phyloP scores from a whole-genome alignment of 2,888 invertebrate species.

The Dilophus febrilis region DNA sequence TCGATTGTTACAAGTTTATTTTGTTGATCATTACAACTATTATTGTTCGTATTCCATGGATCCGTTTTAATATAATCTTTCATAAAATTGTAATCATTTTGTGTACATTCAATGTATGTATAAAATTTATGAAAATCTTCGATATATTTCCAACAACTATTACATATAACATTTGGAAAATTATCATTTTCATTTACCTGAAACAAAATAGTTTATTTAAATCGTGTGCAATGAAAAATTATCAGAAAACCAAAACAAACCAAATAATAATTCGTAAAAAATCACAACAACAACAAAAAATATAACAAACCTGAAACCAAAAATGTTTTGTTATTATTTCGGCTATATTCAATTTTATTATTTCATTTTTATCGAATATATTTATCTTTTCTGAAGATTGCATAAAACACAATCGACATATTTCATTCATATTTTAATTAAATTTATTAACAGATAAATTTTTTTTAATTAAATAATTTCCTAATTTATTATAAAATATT shows the following conservation, averaged over 20 bases:
- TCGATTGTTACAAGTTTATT: background rate
- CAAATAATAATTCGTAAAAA: no score
- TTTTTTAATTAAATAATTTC: no score
- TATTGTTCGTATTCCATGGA: background rate
- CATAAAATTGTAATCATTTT: background rate
- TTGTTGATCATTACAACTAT: background rate
- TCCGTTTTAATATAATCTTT: background rate
- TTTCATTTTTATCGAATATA: no score
- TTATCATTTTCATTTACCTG: slow-evolving; percentile 21
- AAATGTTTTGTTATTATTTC: slow-evolving; percentile 22
- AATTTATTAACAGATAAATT: no score
- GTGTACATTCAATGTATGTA: slow-evolving; percentile 5
- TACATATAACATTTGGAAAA: slow-evolving; percentile 23
- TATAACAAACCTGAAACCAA: slow-evolving; percentile 28
- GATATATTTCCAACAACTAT: slow-evolving; percentile 23
- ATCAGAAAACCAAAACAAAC: no score
- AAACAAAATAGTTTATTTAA: background rate
- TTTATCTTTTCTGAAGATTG: no score
- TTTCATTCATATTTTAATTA: no score
- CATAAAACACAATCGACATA: no score
- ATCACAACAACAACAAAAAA: no score
- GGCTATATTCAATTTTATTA: slow-evolving; percentile 19
- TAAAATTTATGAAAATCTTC: slow-evolving; percentile 25
- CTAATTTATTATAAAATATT: no score
- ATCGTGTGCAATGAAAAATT: no score